These are phyloP conservation scores for Lophochroa leadbeateri DNA, from an alignment of 2,113 vertebrate species.

Conservation along the genomic window DNA sequence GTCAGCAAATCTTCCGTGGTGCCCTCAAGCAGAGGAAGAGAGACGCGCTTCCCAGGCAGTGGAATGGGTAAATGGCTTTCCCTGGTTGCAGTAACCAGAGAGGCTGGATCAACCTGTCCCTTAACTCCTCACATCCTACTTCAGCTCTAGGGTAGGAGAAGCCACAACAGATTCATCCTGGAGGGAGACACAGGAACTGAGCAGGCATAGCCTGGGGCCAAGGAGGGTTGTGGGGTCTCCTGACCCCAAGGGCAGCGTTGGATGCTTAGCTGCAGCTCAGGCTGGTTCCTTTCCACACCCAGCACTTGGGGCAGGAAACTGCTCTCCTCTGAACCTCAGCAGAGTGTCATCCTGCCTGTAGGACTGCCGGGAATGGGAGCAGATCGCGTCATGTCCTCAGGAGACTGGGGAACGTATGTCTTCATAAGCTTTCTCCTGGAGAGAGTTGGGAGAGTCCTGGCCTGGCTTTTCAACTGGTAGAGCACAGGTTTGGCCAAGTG, in stretches of 20 bases:
- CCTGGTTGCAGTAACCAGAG: background rate
- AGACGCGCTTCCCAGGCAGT: background rate
- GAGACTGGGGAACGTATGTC: background rate
- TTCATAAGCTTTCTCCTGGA: background rate
- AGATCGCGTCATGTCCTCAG: background rate
- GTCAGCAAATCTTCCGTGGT: background rate
- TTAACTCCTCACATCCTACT: background rate
- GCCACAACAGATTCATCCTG: background rate
- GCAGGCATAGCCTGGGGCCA: rapidly evolving
- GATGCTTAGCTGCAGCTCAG: rapidly evolving
- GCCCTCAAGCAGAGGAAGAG: background rate
- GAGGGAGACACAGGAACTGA: background rate
- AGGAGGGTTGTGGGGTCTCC: background rate
- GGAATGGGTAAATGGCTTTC: background rate
- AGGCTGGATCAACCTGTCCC: background rate
- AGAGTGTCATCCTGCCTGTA: rapidly evolving
- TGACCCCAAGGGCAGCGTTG: no score
- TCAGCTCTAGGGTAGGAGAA: background rate
- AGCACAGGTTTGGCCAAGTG: background rate
- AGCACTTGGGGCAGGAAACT: background rate
- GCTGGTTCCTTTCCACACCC: background rate
- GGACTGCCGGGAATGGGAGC: background rate
- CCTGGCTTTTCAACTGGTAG: background rate
- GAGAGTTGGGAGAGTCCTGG: background rate
- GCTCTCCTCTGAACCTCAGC: background rate